Evolutionary conservation across 2,797 vertebrate genomes (phyloP).

Genomic region (Austrolebias charrua): DNA sequence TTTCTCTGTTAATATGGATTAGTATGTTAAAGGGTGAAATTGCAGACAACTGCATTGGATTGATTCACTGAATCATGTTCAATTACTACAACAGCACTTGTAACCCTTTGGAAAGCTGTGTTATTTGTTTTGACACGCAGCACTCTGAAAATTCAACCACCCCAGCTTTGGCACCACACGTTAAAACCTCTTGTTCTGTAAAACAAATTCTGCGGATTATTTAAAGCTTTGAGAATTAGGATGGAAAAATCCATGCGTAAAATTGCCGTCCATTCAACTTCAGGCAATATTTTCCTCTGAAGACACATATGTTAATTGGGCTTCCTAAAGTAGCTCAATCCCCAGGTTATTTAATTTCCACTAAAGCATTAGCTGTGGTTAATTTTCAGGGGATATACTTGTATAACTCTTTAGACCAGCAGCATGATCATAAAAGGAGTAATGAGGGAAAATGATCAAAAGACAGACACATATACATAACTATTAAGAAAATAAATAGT

Average conservation of each 20-base stretch:
- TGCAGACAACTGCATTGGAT: conserved; percentile 34
- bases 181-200: conserved; percentile 71
- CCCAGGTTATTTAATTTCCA: conserved; percentile 82
- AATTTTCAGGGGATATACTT: conserved; percentile 59
- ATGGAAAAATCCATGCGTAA: conserved; percentile 77
- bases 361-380: conserved; percentile 72
- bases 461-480: conserved; percentile 9
- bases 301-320: conserved; percentile 83
- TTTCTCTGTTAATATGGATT: conserved; percentile 40
- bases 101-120: conserved; percentile 45
- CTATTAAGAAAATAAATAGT: conserved; percentile 10
- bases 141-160: conserved; percentile 51
- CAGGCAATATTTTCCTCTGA: conserved; percentile 75
- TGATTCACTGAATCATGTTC: conserved; percentile 61
- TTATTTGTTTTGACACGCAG: conserved; percentile 61
- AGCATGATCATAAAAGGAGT: conserved; percentile 47
- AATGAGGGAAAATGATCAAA: conserved; percentile 45
- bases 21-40: conserved; percentile 21
- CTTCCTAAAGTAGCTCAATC: conserved; percentile 79
- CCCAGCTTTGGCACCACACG: conserved; percentile 38
- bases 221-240: conserved; percentile 71
- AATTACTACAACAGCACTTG: conserved; percentile 53
- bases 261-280: conserved; percentile 80
- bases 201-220: conserved; percentile 77
- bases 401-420: conserved; percentile 49